Base-by-base conservation (phyloP, 2,888 invertebrate species). In the Microctonus brassicae region DNA sequence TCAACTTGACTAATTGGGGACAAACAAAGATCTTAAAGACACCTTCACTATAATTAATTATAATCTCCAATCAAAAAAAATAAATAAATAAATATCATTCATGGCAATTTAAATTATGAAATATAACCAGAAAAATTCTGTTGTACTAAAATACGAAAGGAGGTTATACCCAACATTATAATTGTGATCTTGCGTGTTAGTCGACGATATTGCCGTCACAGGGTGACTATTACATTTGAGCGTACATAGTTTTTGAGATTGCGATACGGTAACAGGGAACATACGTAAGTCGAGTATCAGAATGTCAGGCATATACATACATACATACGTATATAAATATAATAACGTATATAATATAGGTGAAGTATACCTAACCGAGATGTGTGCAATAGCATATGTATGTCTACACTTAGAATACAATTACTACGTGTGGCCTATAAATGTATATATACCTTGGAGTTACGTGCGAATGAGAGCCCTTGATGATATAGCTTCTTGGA, bases 141-240 rank as follows among this genome's bases (percentile, higher is more conserved):
- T 36, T 13, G 17, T 17, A 24, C 36, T 33, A 7, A 11, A 65
- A 65, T 11, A 17, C 17, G 34, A 33, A 77, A 77, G 76, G 76
- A 80, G 80, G 47, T 47, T 80, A 79, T 78, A 78, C 79, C 79
- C 79, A 79, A 78, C 78, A 78, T 76, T 73, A 36, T 26, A 76
- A 47, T 47, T 17, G 17, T 77, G 77, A 79, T 81, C 80, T 85
- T 77, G 85, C 85, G 83, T 85, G 85, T 81, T 79, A 80, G 80
- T 82, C 81, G 81, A 83, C 84, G 82, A 83, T 47, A 47, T 84
- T 84, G 82, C 84, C 83, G 83, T 83, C 83, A 83, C 83, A 78
- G 75, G 81, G 82, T 84, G 84, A 85, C 84, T 84, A 84, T 84
- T 84, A 84, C 84, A 85, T 85, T 83, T 82, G 84, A 29, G 81